These are phyloP conservation scores for Heliothis peltigera DNA, from an alignment of 2,888 invertebrate genomes.

Conservation along the genomic window DNA sequence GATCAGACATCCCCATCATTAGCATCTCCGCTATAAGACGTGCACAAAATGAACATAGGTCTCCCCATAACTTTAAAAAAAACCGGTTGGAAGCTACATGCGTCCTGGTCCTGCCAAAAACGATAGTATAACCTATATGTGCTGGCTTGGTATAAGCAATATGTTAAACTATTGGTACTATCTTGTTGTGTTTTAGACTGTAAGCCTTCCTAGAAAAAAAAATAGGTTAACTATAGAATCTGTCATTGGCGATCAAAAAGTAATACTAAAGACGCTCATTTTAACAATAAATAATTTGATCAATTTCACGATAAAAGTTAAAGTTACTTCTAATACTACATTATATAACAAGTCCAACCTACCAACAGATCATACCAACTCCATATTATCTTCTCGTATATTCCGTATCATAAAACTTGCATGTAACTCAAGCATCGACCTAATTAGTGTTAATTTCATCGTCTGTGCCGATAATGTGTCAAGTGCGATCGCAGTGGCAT, in stretches of 20 bases:
- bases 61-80: no score
- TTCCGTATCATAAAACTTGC: conserved; percentile 38
- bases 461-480: conserved; percentile 55
- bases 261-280: neutral
- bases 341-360: neutral
- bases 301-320: neutral
- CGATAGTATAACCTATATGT: no score
- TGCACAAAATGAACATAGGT: no score
- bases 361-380: conserved; percentile 3
- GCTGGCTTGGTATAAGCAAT: no score
- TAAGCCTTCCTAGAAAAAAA: no score
- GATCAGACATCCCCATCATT: no score
- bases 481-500: conserved; percentile 47
- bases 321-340: neutral
- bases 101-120: no score
- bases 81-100: no score
- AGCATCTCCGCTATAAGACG: no score
- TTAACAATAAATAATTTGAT: neutral
- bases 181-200: no score
- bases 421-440: conserved; percentile 57
- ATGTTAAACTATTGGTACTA: no score
- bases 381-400: neutral
- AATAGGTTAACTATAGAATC: no score
- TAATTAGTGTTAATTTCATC: conserved; percentile 62
- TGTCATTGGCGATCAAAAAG: neutral